These are phyloP conservation scores for Mycalesis mineus DNA, from an alignment of 2,888 invertebrate species.

Conservation along the genomic window DNA sequence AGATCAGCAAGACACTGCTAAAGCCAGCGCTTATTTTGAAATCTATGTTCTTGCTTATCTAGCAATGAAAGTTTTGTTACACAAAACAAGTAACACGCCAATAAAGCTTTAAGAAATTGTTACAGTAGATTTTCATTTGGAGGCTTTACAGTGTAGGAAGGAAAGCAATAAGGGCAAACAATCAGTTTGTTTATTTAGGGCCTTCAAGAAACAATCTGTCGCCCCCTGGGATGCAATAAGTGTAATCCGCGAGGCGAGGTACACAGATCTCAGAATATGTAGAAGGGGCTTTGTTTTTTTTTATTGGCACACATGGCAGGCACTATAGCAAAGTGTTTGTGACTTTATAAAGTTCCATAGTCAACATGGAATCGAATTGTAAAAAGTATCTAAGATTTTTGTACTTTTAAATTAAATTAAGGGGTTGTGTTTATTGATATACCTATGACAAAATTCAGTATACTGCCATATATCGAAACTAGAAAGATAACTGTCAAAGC, in stretches of 20 bases:
- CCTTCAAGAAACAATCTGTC: conserved; percentile 60
- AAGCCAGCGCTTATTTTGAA: too few relatives aligned
- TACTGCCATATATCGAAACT: too few relatives aligned
- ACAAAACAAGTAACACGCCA: neutral
- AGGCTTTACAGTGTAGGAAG: conserved; percentile 38
- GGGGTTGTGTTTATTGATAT: too few relatives aligned
- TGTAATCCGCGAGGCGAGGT: conserved; percentile 51
- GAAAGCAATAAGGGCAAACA: conserved; percentile 58
- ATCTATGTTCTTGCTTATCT: neutral
- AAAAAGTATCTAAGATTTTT: too few relatives aligned
- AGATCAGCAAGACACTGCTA: too few relatives aligned
- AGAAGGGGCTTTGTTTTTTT: conserved; percentile 10
- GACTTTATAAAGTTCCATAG: too few relatives aligned
- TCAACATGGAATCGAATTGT: too few relatives aligned
- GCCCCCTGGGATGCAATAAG: conserved; percentile 67
- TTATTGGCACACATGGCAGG: conserved; percentile 16
- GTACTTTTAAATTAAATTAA: too few relatives aligned
- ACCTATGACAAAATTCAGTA: too few relatives aligned
- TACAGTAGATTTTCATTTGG: conserved; percentile 36
- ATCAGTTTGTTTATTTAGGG: conserved; percentile 67
- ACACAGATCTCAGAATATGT: conserved; percentile 8
- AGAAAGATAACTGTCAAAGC: too few relatives aligned
- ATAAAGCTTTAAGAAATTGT: conserved; percentile 15
- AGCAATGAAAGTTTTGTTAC: neutral
- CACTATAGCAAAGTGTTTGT: too few relatives aligned